Evolutionary conservation across 2,113 vertebrate genomes (phyloP).

Genomic region (Noctilio leporinus): DNA sequence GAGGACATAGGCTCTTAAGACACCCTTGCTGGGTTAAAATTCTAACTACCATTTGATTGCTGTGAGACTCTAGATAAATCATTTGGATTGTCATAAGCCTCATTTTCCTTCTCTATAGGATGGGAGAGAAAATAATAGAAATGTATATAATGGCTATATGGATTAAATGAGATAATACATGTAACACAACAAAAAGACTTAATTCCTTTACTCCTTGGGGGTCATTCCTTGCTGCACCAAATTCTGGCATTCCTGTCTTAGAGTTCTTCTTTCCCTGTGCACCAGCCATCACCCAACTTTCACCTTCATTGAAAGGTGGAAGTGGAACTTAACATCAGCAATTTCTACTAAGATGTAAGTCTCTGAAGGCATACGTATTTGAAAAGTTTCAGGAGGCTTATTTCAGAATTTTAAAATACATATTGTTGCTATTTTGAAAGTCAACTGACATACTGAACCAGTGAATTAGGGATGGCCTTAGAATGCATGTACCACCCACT

Average conservation of each 20-base stretch:
- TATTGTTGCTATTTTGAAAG: background rate
- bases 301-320: background rate
- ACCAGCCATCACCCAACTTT: background rate
- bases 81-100: background rate
- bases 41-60: background rate
- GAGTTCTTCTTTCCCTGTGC: background rate
- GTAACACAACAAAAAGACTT: too few relatives aligned
- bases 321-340: background rate
- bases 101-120: constrained; percentile 19
- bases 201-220: background rate
- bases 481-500: background rate
- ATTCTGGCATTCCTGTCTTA: too few relatives aligned
- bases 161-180: background rate
- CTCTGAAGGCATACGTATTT: background rate
- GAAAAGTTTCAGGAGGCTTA: background rate
- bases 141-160: background rate
- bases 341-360: background rate
- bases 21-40: background rate
- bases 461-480: background rate
- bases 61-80: background rate
- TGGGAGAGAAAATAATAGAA: background rate
- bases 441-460: background rate
- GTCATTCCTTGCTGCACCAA: background rate
- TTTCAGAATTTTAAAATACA: background rate
- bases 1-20: background rate